Conservation (phyloP, 2,113 vertebrate genomes). For the Apodemus sylvaticus region DNA sequence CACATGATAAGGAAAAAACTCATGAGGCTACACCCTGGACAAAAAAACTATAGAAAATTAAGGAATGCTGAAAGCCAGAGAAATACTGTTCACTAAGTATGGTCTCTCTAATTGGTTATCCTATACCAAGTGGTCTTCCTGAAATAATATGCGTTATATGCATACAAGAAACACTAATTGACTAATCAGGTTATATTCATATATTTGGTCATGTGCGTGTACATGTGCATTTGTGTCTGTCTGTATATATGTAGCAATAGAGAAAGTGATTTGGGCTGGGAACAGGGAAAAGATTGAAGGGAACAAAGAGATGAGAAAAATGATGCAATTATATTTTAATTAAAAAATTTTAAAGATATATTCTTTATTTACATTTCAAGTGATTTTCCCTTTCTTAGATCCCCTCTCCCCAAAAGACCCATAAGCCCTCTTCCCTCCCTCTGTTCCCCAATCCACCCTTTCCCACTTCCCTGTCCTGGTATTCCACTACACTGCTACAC, state of each 20-base stretch:
- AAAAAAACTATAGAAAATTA: background rate
- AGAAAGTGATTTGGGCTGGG: background rate
- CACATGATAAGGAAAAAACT: background rate
- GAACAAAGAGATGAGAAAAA: background rate
- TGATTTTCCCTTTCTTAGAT: no score
- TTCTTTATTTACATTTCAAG: no score
- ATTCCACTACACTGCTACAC: no score
- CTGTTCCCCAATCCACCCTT: no score
- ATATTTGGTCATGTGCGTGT: background rate
- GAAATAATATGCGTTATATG: background rate
- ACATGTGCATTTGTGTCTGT: background rate
- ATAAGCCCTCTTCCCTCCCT: no score
- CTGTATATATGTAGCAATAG: background rate
- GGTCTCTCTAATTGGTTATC: background rate
- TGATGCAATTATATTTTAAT: background rate
- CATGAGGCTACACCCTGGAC: background rate
- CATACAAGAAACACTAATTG: background rate
- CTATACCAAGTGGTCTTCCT: background rate
- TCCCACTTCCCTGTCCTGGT: no score
- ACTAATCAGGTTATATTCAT: background rate
- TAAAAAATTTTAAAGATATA: background rate
- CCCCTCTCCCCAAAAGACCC: no score
- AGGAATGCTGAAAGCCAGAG: background rate
- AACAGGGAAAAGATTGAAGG: background rate
- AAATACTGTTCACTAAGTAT: background rate